Conservation (phyloP, 2,797 vertebrate species). For the Hippocampus kuda region DNA sequence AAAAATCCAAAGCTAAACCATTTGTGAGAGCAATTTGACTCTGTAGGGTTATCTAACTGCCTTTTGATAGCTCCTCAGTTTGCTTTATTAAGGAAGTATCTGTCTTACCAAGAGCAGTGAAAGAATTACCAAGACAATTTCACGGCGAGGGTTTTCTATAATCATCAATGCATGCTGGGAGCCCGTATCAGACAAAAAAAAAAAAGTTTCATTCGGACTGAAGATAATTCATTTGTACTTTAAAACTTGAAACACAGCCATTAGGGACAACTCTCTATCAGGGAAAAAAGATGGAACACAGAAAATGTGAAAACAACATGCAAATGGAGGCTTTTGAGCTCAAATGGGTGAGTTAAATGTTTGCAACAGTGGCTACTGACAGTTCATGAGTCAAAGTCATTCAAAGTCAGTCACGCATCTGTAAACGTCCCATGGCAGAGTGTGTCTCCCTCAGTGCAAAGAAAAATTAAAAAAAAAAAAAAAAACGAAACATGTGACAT, state of each 20-base stretch:
- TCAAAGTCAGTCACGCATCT: not conserved
- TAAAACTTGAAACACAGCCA: constrained; percentile 59
- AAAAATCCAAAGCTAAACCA: constrained; percentile 26
- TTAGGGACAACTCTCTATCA: constrained; percentile 56
- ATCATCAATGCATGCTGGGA: constrained; percentile 65
- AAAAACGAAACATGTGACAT: no score
- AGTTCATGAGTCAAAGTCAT: not conserved
- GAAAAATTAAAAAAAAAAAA: no score
- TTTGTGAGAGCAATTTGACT: constrained; percentile 38
- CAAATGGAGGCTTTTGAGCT: constrained; percentile 53
- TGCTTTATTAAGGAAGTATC: constrained; percentile 56
- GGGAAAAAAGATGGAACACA: constrained; percentile 25
- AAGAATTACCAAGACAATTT: constrained; percentile 68
- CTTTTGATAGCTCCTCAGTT: constrained; percentile 43
- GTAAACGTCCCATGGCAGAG: not conserved
- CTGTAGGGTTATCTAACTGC: constrained; percentile 46
- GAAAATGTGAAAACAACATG: constrained; percentile 53
- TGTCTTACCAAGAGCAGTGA: constrained; percentile 50
- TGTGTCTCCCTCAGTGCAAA: not conserved
- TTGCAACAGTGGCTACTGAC: constrained; percentile 44
- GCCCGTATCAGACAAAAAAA: constrained; percentile 44
- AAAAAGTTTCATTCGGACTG: constrained; percentile 58
- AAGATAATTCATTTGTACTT: constrained; percentile 62
- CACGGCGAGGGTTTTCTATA: constrained; percentile 59
- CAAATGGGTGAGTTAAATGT: constrained; percentile 50